Evolutionary conservation across 2,113 vertebrate species (phyloP), one percentile per base, ranked within the genome.

Genomic region (Pelecanus crispus): DNA sequence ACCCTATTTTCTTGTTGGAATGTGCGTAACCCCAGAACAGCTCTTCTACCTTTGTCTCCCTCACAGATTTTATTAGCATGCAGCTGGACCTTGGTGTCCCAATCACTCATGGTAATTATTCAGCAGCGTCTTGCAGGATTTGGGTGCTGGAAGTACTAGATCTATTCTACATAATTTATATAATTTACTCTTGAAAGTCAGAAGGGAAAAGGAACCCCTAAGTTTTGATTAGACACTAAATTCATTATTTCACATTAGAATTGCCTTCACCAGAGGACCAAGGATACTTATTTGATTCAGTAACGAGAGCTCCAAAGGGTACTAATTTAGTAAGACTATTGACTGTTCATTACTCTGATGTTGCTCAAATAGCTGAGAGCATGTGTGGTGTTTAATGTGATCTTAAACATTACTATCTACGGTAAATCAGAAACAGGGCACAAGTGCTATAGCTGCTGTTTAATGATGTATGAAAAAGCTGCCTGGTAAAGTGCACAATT

Each of bases 401-500:
- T 98, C 97, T 98, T 98, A 97, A 96, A 98, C 97, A 97, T 97
- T 97, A 97, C 97, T 97, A 97, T 97, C 97, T 97, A 97, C 84
- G 88, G 97, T 98, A 98, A 98, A 98, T 98, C 97, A 98, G 98
- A 97, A 97, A 97, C 97, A 96, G 97, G 94, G 94, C 93, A 97
- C 92, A 80, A 96, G 77, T 91, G 81, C 88, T 96, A 88, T 86
- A 97, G 97, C 97, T 98, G 97, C 97, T 98, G 97, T 98, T 99
- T 99, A 99, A 99, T 98, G 98, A 98, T 98, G 98, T 97, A 98
- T 98, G 97, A 98, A 98, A 98, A 98, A 98, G 97, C 98, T 98
- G 97, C 96, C 97, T 98, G 97, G 98, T 98, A 98, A 99, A 99
- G 98, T 98, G 98, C 98, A 98, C 98, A 98, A 98, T 99, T 99